Conservation (phyloP, 2,797 vertebrate genomes). For the Enteromius treurensis region DNA sequence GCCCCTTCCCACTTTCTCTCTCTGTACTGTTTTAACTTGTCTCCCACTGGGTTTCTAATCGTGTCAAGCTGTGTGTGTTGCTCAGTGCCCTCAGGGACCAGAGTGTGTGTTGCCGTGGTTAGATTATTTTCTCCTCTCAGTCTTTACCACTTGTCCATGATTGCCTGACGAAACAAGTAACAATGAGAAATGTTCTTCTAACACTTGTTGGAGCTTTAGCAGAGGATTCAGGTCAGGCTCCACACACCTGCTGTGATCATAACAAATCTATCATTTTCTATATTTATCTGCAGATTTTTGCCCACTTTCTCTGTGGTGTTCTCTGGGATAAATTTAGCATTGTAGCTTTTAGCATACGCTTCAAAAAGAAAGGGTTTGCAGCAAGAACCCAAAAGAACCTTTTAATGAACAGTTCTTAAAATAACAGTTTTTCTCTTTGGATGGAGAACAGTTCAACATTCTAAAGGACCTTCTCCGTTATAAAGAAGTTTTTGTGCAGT, state of each 20-base stretch:
- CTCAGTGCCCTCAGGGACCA: conserved; percentile 12
- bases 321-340: neutral
- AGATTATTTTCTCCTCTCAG: conserved; percentile 21
- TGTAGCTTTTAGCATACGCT: neutral
- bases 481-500: neutral
- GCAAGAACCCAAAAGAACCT: neutral
- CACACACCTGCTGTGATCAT: conserved; percentile 8
- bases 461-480: neutral
- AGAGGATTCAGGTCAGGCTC: neutral
- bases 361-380: neutral
- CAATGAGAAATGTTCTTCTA: conserved; percentile 6
- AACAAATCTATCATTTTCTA: neutral
- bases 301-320: neutral
- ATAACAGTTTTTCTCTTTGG: neutral
- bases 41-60: conserved; percentile 25
- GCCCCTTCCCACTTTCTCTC: conserved; percentile 21
- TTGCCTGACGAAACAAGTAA: conserved; percentile 8
- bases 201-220: neutral
- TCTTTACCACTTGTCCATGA: conserved; percentile 22
- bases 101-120: neutral
- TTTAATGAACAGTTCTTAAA: neutral
- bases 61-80: conserved; percentile 26
- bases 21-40: conserved; percentile 15
- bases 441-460: neutral
- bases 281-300: neutral